Evolutionary conservation across 2,888 invertebrate genomes (phyloP), one percentile per base, ranked within the genome.

Genomic region (Drosophila putrida): DNA sequence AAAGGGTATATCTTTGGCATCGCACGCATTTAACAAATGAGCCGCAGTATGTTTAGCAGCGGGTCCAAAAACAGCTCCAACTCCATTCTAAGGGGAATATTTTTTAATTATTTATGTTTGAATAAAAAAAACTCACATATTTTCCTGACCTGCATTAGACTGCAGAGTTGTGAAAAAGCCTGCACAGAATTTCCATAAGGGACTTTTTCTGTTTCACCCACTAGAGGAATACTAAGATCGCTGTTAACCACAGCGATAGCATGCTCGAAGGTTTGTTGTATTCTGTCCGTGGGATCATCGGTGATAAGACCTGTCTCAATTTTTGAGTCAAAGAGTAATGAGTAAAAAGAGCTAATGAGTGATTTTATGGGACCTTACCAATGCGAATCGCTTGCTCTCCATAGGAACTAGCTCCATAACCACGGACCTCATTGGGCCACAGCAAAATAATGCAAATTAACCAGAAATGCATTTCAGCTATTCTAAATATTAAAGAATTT

Each of bases 31-130:
- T 88, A 97, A 95, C 39, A 98, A 95, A 90, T 97, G 96, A 50
- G 94, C 94, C 5, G 96, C 94, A 0, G 95, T 94, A 46, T 93
- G 93, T 72, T 93, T 94, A 57, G 95, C 94, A 69, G 95, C 94
- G 0, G 98, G 97, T 0, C 98, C 98, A 89, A 98, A 96, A 62
- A 98, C 94, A 25, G 96, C 98, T 0, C 95, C 95, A 4, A 97
- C 94, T 27, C 97, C 97, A 36, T 93, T 93, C 95, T 95, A 36
- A 27, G n/a, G 4, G 3, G 2, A 2, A 15, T 39, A 39, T 20
- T 25, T 11, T 39, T 15, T 9, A 15, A 9, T 15, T 39, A 1
- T 10, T 9, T 39, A 15, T 39, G 1, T 20, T 10, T 0, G 20
- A 8, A 27, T 5, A n/a, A 6, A 33, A 3, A 6, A 8, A 8